Evolutionary conservation across 1,140 invertebrate species (phyloP).

Genomic region (Nixonia krombeini): DNA sequence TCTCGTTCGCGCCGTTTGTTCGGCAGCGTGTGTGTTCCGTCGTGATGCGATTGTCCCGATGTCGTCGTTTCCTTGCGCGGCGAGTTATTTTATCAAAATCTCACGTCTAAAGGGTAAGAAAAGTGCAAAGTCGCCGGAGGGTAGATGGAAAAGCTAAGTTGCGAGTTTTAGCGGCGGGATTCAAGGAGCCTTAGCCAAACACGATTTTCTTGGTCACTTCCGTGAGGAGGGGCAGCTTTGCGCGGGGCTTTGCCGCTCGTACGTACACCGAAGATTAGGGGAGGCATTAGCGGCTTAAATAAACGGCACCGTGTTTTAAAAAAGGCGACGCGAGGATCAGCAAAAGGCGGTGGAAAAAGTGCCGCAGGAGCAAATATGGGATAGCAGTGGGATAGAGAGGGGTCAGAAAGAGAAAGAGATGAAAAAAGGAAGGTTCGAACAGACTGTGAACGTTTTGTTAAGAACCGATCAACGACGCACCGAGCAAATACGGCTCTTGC

Average conservation of each 20-base stretch:
- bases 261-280: conserved; percentile 32
- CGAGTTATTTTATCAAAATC: conserved; percentile 22
- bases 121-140: conserved; percentile 25
- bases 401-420: too few relatives aligned
- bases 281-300: conserved; percentile 46
- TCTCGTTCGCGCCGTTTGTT: too few relatives aligned
- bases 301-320: conserved; percentile 36
- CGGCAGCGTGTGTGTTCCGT: too few relatives aligned
- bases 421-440: too few relatives aligned
- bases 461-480: too few relatives aligned
- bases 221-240: conserved; percentile 9
- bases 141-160: conserved; percentile 31
- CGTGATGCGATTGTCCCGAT: too few relatives aligned
- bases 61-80: conserved; percentile 2
- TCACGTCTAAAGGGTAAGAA: conserved; percentile 17
- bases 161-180: conserved; percentile 15
- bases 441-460: too few relatives aligned
- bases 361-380: conserved; percentile 11
- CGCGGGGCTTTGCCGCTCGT: conserved; percentile 15
- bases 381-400: too few relatives aligned
- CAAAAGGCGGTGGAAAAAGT: conserved; percentile 21
- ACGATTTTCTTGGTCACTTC: conserved; percentile 42
- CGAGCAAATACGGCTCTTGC: too few relatives aligned
- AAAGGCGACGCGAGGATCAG: conserved; percentile 10
- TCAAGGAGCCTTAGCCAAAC: conserved; percentile 32